phyloP scores from a whole-genome alignment of 2,113 vertebrate genomes.

The Mormyrus lacerda region DNA sequence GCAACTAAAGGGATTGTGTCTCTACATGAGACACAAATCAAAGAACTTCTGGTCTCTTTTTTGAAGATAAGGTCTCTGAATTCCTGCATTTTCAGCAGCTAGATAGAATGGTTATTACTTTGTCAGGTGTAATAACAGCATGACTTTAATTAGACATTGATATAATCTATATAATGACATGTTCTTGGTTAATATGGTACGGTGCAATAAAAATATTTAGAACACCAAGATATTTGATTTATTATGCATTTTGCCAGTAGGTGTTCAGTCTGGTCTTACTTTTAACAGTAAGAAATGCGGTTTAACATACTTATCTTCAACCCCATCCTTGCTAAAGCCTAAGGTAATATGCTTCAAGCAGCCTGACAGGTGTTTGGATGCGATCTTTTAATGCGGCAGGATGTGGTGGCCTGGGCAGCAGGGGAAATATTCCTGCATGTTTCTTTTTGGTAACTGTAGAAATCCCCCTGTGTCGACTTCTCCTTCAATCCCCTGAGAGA shows the following conservation, averaged over 20 bases:
- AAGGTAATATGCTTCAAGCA: background rate
- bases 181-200: background rate
- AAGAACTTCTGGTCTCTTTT: background rate
- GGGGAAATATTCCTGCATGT: background rate
- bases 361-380: background rate
- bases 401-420: background rate
- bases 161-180: background rate
- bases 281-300: background rate
- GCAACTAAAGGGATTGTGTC: background rate
- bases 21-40: background rate
- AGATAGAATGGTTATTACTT: background rate
- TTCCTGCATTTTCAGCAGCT: background rate
- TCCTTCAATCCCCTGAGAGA: conserved; percentile 54
- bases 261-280: background rate
- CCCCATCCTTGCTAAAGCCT: background rate
- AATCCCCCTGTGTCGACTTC: conserved; percentile 52
- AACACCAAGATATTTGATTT: background rate
- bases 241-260: background rate
- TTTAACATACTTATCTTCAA: background rate
- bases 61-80: background rate
- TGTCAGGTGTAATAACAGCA: background rate
- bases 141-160: background rate
- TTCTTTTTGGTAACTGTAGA: conserved; percentile 38
- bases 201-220: background rate
- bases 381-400: background rate